These are phyloP conservation scores for Taenioides sp. DNA, from an alignment of 2,797 vertebrate species.

Conservation along the genomic window DNA sequence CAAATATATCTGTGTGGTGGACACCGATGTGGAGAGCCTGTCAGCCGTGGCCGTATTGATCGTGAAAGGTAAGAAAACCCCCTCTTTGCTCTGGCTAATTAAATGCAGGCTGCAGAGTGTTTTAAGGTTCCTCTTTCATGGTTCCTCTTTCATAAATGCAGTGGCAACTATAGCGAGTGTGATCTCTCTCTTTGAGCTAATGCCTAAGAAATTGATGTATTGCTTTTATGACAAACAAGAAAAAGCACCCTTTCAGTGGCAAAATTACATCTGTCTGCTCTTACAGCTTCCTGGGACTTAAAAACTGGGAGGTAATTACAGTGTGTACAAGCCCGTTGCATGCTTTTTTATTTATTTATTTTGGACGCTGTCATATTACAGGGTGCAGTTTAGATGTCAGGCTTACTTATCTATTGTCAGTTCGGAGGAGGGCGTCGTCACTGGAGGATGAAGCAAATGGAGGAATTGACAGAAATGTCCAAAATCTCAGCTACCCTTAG, in stretches of 20 bases:
- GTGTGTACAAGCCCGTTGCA: constrained; percentile 12
- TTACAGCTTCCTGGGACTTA: constrained; percentile 12
- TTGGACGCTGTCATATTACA: constrained; percentile 22
- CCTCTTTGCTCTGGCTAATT: constrained; percentile 55
- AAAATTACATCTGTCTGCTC: constrained; percentile 6
- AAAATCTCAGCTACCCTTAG: constrained; percentile 1
- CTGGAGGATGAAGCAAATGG: constrained; percentile 23
- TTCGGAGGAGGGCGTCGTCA: constrained; percentile 33
- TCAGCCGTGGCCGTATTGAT: constrained; percentile 90
- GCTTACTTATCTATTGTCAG: constrained; percentile 36
- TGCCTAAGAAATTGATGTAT: constrained; percentile 18
- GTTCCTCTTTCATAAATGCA: constrained; percentile 12
- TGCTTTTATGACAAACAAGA: constrained; percentile 19
- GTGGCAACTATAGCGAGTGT: constrained; percentile 17
- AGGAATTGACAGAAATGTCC: constrained; percentile 31
- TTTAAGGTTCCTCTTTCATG: constrained; percentile 22
- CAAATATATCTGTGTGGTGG: constrained; percentile 92
- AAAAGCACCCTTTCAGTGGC: not conserved
- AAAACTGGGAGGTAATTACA: constrained; percentile 34
- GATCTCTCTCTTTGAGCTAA: not conserved
- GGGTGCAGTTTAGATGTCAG: constrained; percentile 24
- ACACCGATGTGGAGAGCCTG: constrained; percentile 91
- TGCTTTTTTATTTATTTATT: constrained; percentile 23
- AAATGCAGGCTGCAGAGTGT: constrained; percentile 44
- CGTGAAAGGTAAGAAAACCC: constrained; percentile 88